Conservation (phyloP, 2,888 invertebrate species). For the Meghimatium bilineatum region DNA sequence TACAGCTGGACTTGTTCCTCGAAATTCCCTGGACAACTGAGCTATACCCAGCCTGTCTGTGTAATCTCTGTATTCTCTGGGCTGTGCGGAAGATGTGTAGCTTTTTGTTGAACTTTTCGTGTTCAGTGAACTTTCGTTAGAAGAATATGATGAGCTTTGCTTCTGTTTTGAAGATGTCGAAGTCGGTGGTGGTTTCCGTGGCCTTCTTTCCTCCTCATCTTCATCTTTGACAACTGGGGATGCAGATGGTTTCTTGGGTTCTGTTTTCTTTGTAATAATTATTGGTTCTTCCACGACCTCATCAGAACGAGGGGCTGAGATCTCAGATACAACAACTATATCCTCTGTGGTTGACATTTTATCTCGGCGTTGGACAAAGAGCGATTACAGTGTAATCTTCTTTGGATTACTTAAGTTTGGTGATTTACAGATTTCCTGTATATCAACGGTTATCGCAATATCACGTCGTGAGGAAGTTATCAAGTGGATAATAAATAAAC, state of each 20-base stretch:
- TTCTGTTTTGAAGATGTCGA: background rate
- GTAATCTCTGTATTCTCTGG: conserved; percentile 20
- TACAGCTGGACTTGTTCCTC: conserved; percentile 69
- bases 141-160: conserved; percentile 39
- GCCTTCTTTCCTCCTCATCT: conserved; percentile 45
- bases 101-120: conserved; percentile 7
- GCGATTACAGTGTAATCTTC: background rate
- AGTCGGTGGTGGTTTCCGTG: conserved; percentile 31
- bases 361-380: background rate
- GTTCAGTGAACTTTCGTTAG: conserved; percentile 17
- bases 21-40: conserved; percentile 61
- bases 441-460: background rate
- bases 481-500: background rate
- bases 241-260: conserved; percentile 38
- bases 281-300: conserved; percentile 25
- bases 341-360: conserved; percentile 33
- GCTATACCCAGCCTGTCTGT: conserved; percentile 50
- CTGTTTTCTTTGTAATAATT: conserved; percentile 47
- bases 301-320: conserved; percentile 29
- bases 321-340: conserved; percentile 28
- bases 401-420: background rate
- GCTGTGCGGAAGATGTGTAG: conserved; percentile 38
- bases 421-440: background rate
- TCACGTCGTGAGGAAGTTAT: background rate
- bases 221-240: conserved; percentile 42